phyloP scores from a whole-genome alignment of 2,797 vertebrate genomes.

The Pelodytes ibericus region DNA sequence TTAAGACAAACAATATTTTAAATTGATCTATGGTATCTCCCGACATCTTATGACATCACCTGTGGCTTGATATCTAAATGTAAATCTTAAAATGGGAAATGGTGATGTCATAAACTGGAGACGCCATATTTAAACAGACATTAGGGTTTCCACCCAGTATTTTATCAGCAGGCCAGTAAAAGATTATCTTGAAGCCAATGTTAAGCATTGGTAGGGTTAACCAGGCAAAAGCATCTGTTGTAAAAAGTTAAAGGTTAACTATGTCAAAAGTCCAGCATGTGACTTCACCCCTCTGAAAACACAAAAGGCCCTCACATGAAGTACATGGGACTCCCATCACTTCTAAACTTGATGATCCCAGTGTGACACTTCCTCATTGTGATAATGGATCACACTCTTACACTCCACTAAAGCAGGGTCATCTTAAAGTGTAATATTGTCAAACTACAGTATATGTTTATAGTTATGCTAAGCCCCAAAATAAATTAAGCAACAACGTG shows the following conservation, averaged over 20 bases:
- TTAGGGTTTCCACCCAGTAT: no score
- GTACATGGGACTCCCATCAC: slow-evolving; percentile 23
- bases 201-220: neutral
- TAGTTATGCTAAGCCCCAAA: neutral
- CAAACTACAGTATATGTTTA: neutral
- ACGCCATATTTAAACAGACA: no score
- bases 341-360: slow-evolving; percentile 13
- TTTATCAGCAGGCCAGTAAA: no score
- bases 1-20: no score
- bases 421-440: neutral
- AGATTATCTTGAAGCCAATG: no score
- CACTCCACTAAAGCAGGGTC: neutral
- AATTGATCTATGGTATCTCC: no score
- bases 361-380: slow-evolving; percentile 28
- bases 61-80: no score
- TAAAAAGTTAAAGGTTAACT: slow-evolving; percentile 7
- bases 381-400: neutral
- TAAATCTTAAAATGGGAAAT: no score
- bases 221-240: neutral
- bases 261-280: slow-evolving; percentile 15
- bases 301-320: slow-evolving; percentile 11
- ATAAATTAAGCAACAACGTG: no score
- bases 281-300: slow-evolving; percentile 19
- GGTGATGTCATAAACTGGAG: no score
- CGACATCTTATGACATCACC: no score